A percentile compares a stretch with the other conserved stretches of the same genome.
Evolutionary conservation across 2,113 vertebrate genomes (phyloP).

Genomic region (Strigops habroptila): DNA sequence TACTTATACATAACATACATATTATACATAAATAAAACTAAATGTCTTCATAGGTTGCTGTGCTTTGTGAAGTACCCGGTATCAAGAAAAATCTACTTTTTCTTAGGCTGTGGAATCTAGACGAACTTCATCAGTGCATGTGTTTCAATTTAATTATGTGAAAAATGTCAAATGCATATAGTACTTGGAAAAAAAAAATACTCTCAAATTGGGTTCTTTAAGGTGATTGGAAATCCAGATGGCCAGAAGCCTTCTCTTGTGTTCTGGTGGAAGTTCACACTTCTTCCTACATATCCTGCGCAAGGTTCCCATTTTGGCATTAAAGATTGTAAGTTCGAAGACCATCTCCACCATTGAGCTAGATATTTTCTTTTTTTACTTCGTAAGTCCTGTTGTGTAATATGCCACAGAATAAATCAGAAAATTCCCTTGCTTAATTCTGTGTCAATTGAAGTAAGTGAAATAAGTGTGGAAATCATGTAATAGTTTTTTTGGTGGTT

Average conservation of each 20-base stretch:
- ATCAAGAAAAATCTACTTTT: not conserved
- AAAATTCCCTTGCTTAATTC: not conserved
- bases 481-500: not conserved
- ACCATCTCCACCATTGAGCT: not conserved
- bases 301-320: not conserved
- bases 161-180: not conserved
- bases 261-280: not conserved
- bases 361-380: not conserved
- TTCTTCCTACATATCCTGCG: not conserved
- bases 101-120: not conserved
- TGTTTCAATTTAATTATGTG: not conserved
- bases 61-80: not conserved
- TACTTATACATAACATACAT: not conserved
- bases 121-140: not conserved
- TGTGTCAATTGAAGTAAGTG: not conserved
- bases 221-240: not conserved
- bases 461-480: not conserved
- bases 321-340: not conserved
- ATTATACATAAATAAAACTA: not conserved
- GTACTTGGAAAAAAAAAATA: not conserved
- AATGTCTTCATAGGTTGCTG: not conserved
- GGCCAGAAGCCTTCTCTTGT: not conserved
- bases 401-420: not conserved
- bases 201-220: not conserved
- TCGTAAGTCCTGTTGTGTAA: not conserved